phyloP scores from a whole-genome alignment of 2,797 vertebrate genomes.

The Sebastes matsubarae region DNA sequence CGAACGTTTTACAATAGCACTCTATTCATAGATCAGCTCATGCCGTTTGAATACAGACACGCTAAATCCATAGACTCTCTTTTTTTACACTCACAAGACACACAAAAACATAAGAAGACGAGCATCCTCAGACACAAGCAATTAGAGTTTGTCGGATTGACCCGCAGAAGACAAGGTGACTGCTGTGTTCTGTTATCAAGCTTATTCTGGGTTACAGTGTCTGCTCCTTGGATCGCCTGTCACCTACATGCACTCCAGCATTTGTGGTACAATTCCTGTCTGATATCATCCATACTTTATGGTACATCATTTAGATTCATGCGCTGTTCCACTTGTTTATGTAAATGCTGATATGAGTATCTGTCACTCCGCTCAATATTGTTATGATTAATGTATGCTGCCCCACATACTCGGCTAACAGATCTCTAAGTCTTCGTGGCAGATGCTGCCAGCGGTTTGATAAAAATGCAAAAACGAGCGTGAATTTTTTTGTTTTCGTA shows the following conservation, averaged over 20 bases:
- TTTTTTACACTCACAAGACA: not conserved
- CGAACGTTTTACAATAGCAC: constrained; percentile 25
- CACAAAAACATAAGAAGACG: constrained; percentile 11
- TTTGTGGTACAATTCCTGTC: constrained; percentile 31
- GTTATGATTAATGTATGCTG: constrained; percentile 80
- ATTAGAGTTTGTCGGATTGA: constrained; percentile 35
- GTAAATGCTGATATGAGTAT: constrained; percentile 79
- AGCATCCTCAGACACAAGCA: constrained; percentile 19
- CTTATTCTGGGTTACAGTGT: constrained; percentile 7
- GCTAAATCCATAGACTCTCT: constrained; percentile 17
- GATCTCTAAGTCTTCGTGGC: constrained; percentile 39
- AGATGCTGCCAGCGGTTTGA: constrained; percentile 53
- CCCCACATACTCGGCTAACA: constrained; percentile 68
- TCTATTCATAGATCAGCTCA: constrained; percentile 23
- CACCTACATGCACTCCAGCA: constrained; percentile 12
- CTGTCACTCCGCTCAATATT: constrained; percentile 70
- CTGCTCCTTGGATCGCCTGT: constrained; percentile 14
- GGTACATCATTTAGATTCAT: constrained; percentile 55
- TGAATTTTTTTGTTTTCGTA: constrained; percentile 41
- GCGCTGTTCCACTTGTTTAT: constrained; percentile 75
- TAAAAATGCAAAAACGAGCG: constrained; percentile 49
- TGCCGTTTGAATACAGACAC: constrained; percentile 30
- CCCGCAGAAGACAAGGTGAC: constrained; percentile 12
- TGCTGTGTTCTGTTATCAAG: constrained; percentile 8
- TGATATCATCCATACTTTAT: constrained; percentile 64